Conservation (phyloP, 2,888 invertebrate species). For the Rhimphoctona megacephalus region DNA sequence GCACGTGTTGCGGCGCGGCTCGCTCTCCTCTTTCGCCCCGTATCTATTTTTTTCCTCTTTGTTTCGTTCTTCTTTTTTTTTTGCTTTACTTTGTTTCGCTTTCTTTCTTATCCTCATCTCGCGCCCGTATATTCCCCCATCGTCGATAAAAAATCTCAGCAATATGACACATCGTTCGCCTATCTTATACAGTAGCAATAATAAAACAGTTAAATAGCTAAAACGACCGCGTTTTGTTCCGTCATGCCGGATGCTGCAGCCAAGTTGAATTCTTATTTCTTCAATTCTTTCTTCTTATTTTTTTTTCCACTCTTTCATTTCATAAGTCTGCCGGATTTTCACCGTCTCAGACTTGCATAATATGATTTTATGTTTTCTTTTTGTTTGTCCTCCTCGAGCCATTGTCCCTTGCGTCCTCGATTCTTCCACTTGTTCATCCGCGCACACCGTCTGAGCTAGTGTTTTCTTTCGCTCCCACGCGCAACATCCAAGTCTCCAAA, state of each 20-base stretch:
- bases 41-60: conserved; percentile 32
- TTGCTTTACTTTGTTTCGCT: conserved; percentile 37
- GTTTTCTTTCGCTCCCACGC: conserved; percentile 41
- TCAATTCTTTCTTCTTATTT: conserved; percentile 20
- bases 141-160: conserved; percentile 76
- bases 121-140: conserved; percentile 54
- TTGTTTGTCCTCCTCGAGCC: conserved; percentile 39
- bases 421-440: conserved; percentile 54
- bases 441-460: conserved; percentile 41
- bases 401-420: conserved; percentile 47
- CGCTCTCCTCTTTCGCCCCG: conserved; percentile 53
- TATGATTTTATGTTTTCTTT: background rate
- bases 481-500: conserved; percentile 52
- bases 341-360: conserved; percentile 47
- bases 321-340: conserved; percentile 52
- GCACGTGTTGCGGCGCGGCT: conserved; percentile 68
- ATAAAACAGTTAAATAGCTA: conserved; percentile 82
- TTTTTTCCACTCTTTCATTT: conserved; percentile 25
- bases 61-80: conserved; percentile 35
- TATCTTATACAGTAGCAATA: conserved; percentile 78
- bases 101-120: conserved; percentile 24
- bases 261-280: conserved; percentile 62
- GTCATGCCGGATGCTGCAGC: conserved; percentile 71
- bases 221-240: conserved; percentile 77
- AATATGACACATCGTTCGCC: conserved; percentile 75